Base-by-base conservation (phyloP, 2,113 vertebrate species). In the Elanoides forficatus region DNA sequence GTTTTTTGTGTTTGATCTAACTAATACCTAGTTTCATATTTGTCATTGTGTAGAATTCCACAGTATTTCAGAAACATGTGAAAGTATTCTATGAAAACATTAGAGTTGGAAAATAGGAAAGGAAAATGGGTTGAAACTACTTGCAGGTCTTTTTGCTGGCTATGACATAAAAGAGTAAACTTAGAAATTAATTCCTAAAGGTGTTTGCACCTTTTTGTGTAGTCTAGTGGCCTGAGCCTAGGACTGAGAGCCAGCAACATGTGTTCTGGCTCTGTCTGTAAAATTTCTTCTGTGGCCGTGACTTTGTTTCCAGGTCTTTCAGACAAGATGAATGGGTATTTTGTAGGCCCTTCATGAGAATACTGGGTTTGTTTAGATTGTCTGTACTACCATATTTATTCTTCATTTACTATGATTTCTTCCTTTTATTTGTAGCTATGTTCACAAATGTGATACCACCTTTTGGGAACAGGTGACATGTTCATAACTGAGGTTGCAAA, bases 1-100 rank as follows among this genome's bases (percentile, higher is more conserved):
- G n/a, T 34, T 68, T 80, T 92, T 81, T 93, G 53, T 95, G 67
- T 95, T 96, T 94, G 78, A 86, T 93, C 67, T 87, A 92, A 73
- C 42, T 88, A 80, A 90, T 94, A 82, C 59, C 59, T 94, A 50
- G 50, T 88, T 95, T 91, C 29, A 32, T 86, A 82, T 83, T 96
- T 92, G 73, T 90, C 82, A 52, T 79, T 36, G n/a, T 79, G 71
- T 19, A 82, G 89, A 86, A 93, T 93, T 95, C 75, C 50, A 56
- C 56, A 43, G 59, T 72, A 36, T 80, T 95, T 95, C 74, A 85
- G 73, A 93, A 95, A 94, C 42, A 20, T 20, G 26, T 92, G 66
- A 70, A 82, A 82, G 81, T 80, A 72, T 85, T 93, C 66, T 91
- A 30, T 89, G 76, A 81, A 95, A 95, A 89, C 72, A 87, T 62